A percentile compares a stretch with the other conserved stretches of the same genome.
Conservation (phyloP, 92 coral and sea anemone species). For the Parazoanthus atlanticus region DNA sequence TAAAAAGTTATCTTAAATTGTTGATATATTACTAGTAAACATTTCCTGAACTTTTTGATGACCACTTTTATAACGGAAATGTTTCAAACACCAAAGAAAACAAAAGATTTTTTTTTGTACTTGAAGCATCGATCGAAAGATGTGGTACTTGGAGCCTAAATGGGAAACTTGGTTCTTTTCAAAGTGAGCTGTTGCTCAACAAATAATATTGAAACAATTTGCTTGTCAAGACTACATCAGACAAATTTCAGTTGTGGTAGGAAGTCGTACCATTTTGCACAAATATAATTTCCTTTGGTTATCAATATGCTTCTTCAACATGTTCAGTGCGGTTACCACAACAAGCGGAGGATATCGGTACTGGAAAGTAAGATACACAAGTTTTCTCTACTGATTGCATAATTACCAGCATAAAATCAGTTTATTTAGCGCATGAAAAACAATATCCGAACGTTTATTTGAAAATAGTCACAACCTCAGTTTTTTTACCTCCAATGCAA, state of each 20-base stretch:
- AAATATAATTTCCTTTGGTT: no score
- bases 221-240: not conserved
- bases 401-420: not conserved
- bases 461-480: not conserved
- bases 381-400: not conserved
- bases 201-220: not conserved
- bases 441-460: no score
- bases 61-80: slow-evolving; percentile 43
- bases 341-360: not conserved
- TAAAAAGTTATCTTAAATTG: slow-evolving; percentile 13
- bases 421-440: not conserved
- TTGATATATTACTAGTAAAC: slow-evolving; percentile 4
- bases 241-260: not conserved
- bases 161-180: not conserved
- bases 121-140: not conserved
- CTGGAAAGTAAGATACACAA: not conserved
- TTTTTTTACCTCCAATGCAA: not conserved
- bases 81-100: slow-evolving; percentile 32
- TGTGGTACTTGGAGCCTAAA: not conserved
- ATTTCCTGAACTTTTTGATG: slow-evolving; percentile 39
- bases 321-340: not conserved
- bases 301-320: no score
- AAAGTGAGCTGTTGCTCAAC: not conserved
- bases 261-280: not conserved
- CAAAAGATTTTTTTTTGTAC: not conserved